Evolutionary conservation across 2,113 vertebrate species (phyloP).

Genomic region (Acrocephalus kingi): DNA sequence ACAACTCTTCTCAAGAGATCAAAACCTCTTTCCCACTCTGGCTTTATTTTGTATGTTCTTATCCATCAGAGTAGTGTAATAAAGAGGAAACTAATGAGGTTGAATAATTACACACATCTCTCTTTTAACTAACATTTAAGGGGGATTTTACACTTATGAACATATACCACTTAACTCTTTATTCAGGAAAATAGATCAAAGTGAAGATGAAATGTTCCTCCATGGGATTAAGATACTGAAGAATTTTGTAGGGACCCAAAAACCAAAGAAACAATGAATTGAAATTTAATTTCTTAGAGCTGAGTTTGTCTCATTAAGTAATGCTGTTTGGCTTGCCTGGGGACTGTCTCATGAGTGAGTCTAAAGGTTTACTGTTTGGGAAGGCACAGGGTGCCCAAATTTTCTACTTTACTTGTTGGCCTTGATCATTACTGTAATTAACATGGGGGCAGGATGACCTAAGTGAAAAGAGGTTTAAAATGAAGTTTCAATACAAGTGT

Average conservation of each 20-base stretch:
- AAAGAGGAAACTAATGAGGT: background rate
- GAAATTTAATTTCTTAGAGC: background rate
- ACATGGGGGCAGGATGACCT: background rate
- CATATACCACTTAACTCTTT: background rate
- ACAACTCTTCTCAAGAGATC: background rate
- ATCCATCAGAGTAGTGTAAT: background rate
- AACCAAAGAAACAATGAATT: background rate
- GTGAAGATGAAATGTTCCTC: background rate
- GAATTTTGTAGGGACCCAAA: background rate
- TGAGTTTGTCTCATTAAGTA: background rate
- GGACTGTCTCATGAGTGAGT: background rate
- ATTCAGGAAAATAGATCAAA: background rate
- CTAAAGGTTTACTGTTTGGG: background rate
- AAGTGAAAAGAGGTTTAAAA: background rate
- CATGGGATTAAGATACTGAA: background rate
- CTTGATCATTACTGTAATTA: background rate
- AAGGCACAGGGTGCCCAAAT: background rate
- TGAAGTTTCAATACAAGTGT: background rate
- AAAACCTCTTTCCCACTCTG: background rate
- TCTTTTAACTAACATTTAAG: background rate
- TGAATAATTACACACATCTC: background rate
- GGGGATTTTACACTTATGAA: background rate
- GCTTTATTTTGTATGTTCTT: background rate
- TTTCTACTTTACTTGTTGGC: background rate
- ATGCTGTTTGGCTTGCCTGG: background rate